Conservation (phyloP, 2,888 invertebrate species). For the Pedicia rivosa region DNA sequence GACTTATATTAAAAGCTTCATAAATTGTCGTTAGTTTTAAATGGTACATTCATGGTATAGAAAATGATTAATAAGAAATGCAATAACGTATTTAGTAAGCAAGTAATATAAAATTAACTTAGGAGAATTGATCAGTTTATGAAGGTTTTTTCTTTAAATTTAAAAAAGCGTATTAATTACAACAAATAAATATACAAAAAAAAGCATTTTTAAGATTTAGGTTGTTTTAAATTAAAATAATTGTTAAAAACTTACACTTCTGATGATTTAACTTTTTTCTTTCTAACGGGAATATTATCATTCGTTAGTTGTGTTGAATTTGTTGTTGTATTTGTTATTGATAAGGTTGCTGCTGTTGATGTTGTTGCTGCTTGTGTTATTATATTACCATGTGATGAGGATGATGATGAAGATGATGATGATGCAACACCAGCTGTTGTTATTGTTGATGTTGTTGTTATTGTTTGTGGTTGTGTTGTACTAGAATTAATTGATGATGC, state of each 20-base stretch:
- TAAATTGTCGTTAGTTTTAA: too few relatives aligned
- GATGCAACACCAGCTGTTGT: not conserved
- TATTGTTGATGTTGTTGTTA: conserved; percentile 16
- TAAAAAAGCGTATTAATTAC: not conserved
- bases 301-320: not conserved
- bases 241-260: conserved; percentile 39
- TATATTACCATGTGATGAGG: too few relatives aligned
- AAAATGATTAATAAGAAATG: too few relatives aligned
- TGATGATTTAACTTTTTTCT: conserved; percentile 48
- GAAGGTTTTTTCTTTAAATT: too few relatives aligned
- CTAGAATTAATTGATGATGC: conserved; percentile 38
- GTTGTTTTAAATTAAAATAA: not conserved
- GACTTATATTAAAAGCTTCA: too few relatives aligned
- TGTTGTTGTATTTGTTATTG: not conserved
- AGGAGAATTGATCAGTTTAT: too few relatives aligned
- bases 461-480: conserved; percentile 54
- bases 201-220: not conserved
- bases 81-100: too few relatives aligned
- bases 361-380: conserved; percentile 5
- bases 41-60: too few relatives aligned
- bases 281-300: conserved; percentile 10
- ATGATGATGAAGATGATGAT: conserved; percentile 2
- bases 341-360: conserved; percentile 4
- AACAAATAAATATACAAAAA: not conserved
- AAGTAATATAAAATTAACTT: too few relatives aligned